These are phyloP conservation scores for Hirudinaria manillensis DNA, from an alignment of 2,888 invertebrate species.

Conservation along the genomic window DNA sequence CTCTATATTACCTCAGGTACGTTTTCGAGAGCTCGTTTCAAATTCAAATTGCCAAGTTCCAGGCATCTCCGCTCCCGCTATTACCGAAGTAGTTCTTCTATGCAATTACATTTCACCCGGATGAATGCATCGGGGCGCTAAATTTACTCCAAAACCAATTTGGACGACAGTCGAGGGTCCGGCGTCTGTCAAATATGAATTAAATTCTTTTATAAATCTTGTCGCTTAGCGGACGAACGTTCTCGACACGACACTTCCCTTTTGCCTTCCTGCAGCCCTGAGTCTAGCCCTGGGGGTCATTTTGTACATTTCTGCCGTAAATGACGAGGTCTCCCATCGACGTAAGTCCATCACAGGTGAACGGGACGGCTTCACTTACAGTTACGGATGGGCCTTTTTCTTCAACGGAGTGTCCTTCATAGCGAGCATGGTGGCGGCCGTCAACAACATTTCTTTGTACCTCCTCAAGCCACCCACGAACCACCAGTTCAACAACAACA, in stretches of 20 bases:
- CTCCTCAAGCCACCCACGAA: conserved; percentile 36
- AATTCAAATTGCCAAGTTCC: not conserved
- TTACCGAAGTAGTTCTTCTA: too few species aligned
- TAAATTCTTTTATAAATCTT: not conserved
- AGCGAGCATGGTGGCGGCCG: conserved; percentile 48
- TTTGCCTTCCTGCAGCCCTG: conserved; percentile 42
- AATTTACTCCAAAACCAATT: too few species aligned
- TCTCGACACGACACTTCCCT: too few species aligned
- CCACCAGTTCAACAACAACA: conserved; percentile 7
- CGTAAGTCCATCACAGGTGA: conserved; percentile 41
- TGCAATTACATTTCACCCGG: too few species aligned
- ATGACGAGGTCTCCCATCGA: conserved; percentile 51
- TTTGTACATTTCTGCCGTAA: conserved; percentile 50
- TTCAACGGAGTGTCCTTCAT: conserved; percentile 51
- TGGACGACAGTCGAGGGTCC: not conserved
- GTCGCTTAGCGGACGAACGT: not conserved
- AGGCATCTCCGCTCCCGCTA: too few species aligned
- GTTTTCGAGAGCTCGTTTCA: not conserved
- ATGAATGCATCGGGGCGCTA: too few species aligned
- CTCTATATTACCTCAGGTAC: conserved; percentile 47
- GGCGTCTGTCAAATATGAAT: not conserved
- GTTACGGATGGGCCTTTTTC: conserved; percentile 50
- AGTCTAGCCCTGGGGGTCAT: conserved; percentile 49
- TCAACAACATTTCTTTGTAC: conserved; percentile 49
- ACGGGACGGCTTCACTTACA: conserved; percentile 31